Base-by-base conservation (phyloP, 2,113 vertebrate genomes). In the Xiphophorus hellerii region DNA sequence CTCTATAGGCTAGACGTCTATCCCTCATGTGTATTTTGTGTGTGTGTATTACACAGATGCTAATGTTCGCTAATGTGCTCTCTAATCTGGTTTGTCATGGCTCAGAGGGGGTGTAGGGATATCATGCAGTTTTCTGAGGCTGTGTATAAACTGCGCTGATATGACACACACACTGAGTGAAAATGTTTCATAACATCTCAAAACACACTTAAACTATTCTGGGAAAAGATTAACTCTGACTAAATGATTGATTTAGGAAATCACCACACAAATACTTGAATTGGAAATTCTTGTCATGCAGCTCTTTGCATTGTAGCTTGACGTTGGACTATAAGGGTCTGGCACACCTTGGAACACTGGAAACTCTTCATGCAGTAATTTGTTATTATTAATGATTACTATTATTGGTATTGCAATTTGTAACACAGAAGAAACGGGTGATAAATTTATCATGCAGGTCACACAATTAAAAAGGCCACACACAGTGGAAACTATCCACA, bases 61-160 rank as follows among this genome's bases (percentile, higher is more conserved):
- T 39, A 8, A 28, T 62, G 67, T 82, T 74, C 72, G 27, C 80
- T 74, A 83, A 87, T 78, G 65, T 67, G 65, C 80, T 14, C 37
- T 69, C 48, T 81, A 84, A 90, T 87, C 54, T 70, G 77, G 82
- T 84, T 87, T 81, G 82, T 86, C 83, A 82, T 13, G 69, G 73
- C 68, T 66, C 84, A 73, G 85, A 83, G 81, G 75, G 69, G 64
- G 29, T 39, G 62, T 22, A 15, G 25, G 51, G 51, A 58, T 25
- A 54, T 80, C 72, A 65, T 66, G 82, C 66, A 69, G 79, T 86
- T 14, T 60, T 85, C 81, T 81, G 62, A 80, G 73, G 75, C 22
- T 72, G 60, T 20, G 51, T 66, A 22, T 37, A 66, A 84, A 78
- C 76, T 44, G 31, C 27, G 64, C 77, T 37, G 61, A 83, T 73